These are phyloP conservation scores for Otocyon megalotis DNA, from an alignment of 2,113 vertebrate species.

Conservation along the genomic window DNA sequence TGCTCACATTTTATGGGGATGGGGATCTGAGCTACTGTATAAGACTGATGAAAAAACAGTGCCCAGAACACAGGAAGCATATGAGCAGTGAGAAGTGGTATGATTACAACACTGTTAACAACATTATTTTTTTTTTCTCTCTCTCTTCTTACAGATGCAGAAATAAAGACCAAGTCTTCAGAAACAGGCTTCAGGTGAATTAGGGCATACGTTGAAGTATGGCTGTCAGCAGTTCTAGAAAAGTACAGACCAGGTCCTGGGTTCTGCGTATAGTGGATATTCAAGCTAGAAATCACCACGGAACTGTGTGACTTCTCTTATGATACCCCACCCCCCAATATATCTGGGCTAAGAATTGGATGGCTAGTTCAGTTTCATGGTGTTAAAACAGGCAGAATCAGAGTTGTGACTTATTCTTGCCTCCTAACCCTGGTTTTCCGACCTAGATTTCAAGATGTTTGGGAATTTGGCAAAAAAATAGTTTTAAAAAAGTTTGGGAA, in stretches of 20 bases:
- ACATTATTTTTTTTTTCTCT: conserved; percentile 24
- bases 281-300: conserved; percentile 4
- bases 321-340: neutral
- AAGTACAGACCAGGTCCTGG: neutral
- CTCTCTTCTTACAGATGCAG: conserved; percentile 83
- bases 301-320: neutral
- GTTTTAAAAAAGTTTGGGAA: neutral
- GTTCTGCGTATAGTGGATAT: neutral
- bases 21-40: conserved; percentile 29
- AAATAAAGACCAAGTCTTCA: conserved; percentile 61
- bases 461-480: conserved; percentile 10
- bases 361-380: neutral
- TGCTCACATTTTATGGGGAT: neutral
- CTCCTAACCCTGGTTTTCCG: conserved; percentile 9
- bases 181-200: conserved; percentile 75
- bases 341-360: neutral
- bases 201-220: neutral
- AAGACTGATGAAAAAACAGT: conserved; percentile 43
- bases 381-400: conserved; percentile 39
- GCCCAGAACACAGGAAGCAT: neutral
- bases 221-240: conserved; percentile 27
- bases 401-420: conserved; percentile 24
- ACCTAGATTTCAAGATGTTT: neutral
- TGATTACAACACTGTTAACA: neutral
- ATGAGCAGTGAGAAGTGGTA: neutral